A percentile compares a stretch with the other conserved stretches of the same genome.
phyloP scores from a whole-genome alignment of 2,113 vertebrate species.

The Mugil cephalus region DNA sequence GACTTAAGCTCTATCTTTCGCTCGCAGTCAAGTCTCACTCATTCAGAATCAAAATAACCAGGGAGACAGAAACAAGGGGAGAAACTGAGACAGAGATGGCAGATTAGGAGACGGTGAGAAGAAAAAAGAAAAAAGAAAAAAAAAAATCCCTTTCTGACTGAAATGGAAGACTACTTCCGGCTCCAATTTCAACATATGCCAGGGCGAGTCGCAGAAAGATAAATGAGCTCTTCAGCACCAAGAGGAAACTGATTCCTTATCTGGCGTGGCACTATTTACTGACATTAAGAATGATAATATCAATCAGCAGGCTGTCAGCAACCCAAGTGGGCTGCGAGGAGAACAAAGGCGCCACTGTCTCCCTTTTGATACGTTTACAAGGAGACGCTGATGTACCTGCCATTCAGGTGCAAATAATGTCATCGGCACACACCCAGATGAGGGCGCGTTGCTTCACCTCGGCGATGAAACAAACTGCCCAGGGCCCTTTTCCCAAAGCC shows the following conservation, averaged over 20 bases:
- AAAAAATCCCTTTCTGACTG: conserved; percentile 60
- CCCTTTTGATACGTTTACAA: conserved; percentile 82
- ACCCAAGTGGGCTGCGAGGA: conserved; percentile 81
- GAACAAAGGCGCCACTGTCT: conserved; percentile 86
- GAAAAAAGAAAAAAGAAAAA: conserved; percentile 21
- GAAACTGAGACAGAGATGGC: conserved; percentile 50
- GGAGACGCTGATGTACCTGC: conserved; percentile 85
- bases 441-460: conserved; percentile 69
- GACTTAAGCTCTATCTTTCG: conserved; percentile 76
- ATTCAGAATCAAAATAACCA: conserved; percentile 72
- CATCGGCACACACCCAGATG: conserved; percentile 76
- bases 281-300: conserved; percentile 92
- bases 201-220: conserved; percentile 78
- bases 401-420: conserved; percentile 85
- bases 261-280: conserved; percentile 86
- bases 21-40: conserved; percentile 72
- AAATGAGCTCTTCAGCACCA: conserved; percentile 81
- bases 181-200: conserved; percentile 76
- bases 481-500: conserved; percentile 49
- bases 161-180: conserved; percentile 78
- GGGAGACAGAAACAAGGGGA: conserved; percentile 58
- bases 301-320: conserved; percentile 85
- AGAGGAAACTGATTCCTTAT: conserved; percentile 85
- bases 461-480: conserved; percentile 77
- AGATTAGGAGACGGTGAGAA: conserved; percentile 63